Base-by-base conservation (phyloP, 2,797 vertebrate genomes). In the Perodicticus potto region DNA sequence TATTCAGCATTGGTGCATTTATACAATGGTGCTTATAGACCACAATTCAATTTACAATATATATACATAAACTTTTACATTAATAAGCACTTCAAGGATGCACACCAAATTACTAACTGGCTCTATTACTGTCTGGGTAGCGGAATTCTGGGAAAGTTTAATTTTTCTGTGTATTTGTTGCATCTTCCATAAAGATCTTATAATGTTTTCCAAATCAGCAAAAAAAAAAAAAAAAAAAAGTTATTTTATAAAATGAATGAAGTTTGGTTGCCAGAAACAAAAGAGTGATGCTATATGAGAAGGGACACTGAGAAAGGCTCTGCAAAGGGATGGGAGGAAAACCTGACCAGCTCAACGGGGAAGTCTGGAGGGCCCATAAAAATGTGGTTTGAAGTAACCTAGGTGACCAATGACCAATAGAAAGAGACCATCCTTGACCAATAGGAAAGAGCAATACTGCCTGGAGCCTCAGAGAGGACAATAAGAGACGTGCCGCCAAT, bases 101-200 rank as follows among this genome's bases (percentile, higher is more conserved):
- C 12, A 7, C 29, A 92, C 3, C 34, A 57, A 89, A 55, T 61
- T 70, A 23, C 57, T 85, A 57, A 85, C 8, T 73, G 14, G 0
- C 17, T 63, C 84, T 91, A 8, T 49, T 49, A 12, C 45, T 82
- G 10, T 55, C 55, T 95, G 32, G 8, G 59, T 72, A 86, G 25
- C 23, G 22, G 5, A 74, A 77, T 23, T 67, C 37, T 76, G 80
- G 94, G 13, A 20, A 20, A 20, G 27, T 53, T 94, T 59, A 17
- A n/a, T 85, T 88, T 97, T 63, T n/a, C 14, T 81, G 91, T 86
- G 57, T 53, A 76, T 70, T 72, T 91, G 8, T 34, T 27, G 83
- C 3, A 57, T 70, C 27, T 57, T 93, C 32, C 49, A 10, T 20
- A 59, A 85, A 25, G 5, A 83, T 12, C 82, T 77, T 76, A 65